A percentile compares a stretch with the other conserved stretches of the same genome.
These are phyloP conservation scores for Orycteropus afer DNA, from an alignment of 2,113 vertebrate genomes.

Conservation along the genomic window DNA sequence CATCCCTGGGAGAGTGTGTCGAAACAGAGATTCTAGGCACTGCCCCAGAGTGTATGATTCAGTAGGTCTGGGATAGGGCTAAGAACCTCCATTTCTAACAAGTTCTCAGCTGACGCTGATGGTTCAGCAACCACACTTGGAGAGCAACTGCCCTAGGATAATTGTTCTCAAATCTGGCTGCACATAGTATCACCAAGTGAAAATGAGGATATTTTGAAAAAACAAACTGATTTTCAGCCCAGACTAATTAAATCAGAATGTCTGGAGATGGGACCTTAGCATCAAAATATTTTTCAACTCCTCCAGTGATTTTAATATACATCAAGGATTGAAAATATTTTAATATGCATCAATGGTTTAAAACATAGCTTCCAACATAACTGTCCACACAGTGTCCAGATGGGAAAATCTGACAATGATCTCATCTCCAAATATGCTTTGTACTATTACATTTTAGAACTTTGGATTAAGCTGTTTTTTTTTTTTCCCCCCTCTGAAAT, in stretches of 20 bases:
- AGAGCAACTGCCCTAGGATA: not conserved
- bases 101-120: not conserved
- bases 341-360: not conserved
- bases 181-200: not conserved
- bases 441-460: not conserved
- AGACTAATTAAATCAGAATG: not conserved
- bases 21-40: not conserved
- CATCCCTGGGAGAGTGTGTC: not conserved
- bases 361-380: not conserved
- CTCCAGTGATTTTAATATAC: not conserved
- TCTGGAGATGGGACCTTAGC: not conserved
- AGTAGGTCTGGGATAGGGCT: not conserved
- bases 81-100: not conserved
- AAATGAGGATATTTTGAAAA: not conserved
- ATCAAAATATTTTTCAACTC: not conserved
- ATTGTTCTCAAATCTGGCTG: not conserved
- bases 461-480: not conserved
- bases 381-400: not conserved
- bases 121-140: not conserved
- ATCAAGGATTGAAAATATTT: not conserved
- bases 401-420: not conserved
- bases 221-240: not conserved
- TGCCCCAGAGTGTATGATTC: not conserved
- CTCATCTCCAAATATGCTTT: not conserved
- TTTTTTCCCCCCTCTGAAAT: not conserved